Evolutionary conservation across 2,888 invertebrate species (phyloP), one percentile per base, ranked within the genome.

Genomic region (Protophormia terraenovae): DNA sequence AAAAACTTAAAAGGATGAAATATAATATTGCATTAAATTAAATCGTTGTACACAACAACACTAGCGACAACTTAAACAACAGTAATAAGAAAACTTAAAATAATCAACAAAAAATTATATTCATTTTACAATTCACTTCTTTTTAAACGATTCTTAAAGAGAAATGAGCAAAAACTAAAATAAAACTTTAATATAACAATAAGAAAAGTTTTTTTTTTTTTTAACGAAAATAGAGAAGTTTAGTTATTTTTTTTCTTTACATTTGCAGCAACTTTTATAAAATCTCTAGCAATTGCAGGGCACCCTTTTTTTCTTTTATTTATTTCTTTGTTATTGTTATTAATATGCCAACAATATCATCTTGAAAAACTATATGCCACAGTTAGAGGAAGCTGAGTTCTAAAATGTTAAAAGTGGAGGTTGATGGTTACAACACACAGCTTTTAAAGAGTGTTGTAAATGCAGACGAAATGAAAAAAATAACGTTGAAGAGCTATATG

Each of bases 281-380:
- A 45, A 16, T 27, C 41, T 53, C 19, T 38, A 16, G 14, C 41
- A 41, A 66, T 66, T 66, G 55, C 45, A n/a, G n/a, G 47, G 35
- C 64, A 58, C 50, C 66, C 50, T 81, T 60, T 60, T 67, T n/a
- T n/a, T 24, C 5, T 32, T 45, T 60, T 60, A 1, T 47, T 69
- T 38, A 32, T 12, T 53, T 58, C 12, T 35, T 19, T 71, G 16
- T 62, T 84, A n/a, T 84, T 84, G 66, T 71, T 81, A 62, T 62
- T 77, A 77, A 77, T 71, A 66, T 84, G 76, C 67, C 80, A 77
- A 80, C 84, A 84, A 81, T 81, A 73, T 73, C 69, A 62, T 67
- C 71, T 71, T 76, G 75, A 76, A 55, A 75, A 75, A 64, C 41
- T 76, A 69, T 66, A 71, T 4, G 27, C 69, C 32, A 47, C 19